phyloP scores from a whole-genome alignment of 2,888 invertebrate genomes.

The Andrena camellia region DNA sequence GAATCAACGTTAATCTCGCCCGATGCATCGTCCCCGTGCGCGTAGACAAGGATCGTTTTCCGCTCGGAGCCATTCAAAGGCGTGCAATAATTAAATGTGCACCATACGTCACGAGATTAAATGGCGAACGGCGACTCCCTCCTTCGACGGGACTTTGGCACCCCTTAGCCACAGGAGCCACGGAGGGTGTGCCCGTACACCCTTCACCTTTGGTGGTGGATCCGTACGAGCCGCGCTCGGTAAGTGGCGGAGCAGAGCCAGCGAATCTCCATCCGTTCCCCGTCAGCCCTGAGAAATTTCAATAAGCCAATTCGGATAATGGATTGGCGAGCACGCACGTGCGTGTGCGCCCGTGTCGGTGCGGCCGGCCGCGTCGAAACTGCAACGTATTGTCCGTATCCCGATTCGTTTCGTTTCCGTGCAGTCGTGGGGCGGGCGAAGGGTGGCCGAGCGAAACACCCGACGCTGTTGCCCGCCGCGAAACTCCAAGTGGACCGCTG shows the following conservation, averaged over 20 bases:
- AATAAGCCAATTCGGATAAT: slow-evolving; percentile 85
- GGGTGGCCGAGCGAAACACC: background rate
- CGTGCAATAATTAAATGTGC: slow-evolving; percentile 59
- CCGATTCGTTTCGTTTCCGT: slow-evolving; percentile 69
- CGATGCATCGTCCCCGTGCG: background rate
- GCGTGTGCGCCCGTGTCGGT: slow-evolving; percentile 56
- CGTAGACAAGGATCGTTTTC: slow-evolving; percentile 36
- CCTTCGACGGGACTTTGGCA: slow-evolving; percentile 35
- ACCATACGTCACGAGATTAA: slow-evolving; percentile 77
- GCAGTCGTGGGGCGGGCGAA: background rate
- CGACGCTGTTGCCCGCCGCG: slow-evolving; percentile 35
- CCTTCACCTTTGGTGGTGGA: slow-evolving; percentile 39
- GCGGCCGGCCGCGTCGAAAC: slow-evolving; percentile 57
- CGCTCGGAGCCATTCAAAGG: slow-evolving; percentile 3
- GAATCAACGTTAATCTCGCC: slow-evolving; percentile 49
- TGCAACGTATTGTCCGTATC: slow-evolving; percentile 70
- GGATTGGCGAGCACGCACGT: slow-evolving; percentile 82
- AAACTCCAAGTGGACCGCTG: slow-evolving; percentile 65
- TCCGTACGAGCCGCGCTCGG: slow-evolving; percentile 47
- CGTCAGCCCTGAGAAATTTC: slow-evolving; percentile 82
- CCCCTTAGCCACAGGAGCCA: background rate
- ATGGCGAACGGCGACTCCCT: slow-evolving; percentile 70
- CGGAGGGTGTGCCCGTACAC: slow-evolving; percentile 22
- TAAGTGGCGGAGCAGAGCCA: slow-evolving; percentile 80
- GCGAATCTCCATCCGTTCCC: slow-evolving; percentile 84